A percentile compares a stretch with the other conserved stretches of the same genome.
phyloP scores from a whole-genome alignment of 1,140 invertebrate genomes.

The Manduca sexta region DNA sequence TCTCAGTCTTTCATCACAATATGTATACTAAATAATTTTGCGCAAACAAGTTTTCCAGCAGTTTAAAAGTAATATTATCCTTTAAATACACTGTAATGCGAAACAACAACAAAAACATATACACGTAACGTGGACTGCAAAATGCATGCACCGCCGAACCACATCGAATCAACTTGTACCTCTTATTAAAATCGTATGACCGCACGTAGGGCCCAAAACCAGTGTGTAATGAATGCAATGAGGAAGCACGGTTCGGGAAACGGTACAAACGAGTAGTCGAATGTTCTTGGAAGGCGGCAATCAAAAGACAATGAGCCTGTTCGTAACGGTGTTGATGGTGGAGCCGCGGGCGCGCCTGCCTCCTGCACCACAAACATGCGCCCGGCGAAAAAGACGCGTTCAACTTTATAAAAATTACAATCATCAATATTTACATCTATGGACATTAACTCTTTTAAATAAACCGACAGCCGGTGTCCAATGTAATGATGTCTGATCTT shows the following conservation, averaged over 20 bases:
- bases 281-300: conserved; percentile 59
- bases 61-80: no score
- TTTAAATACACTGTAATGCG: no score
- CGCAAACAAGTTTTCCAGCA: no score
- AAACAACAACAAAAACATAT: no score
- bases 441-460: conserved; percentile 6
- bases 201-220: conserved; percentile 31
- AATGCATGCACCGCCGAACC: no score
- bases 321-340: conserved; percentile 45
- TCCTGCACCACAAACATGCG: conserved; percentile 22
- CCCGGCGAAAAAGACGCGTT: conserved; percentile 33
- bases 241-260: conserved; percentile 51
- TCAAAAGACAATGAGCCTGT: conserved; percentile 59
- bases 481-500: no score
- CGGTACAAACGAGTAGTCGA: conserved; percentile 62
- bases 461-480: background rate
- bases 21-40: no score
- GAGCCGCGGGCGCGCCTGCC: conserved; percentile 22
- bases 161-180: no score
- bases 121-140: no score
- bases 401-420: conserved; percentile 36
- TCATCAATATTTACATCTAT: conserved; percentile 28
- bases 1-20: no score
- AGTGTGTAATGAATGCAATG: conserved; percentile 52
- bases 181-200: background rate